Evolutionary conservation across 1,140 invertebrate genomes (phyloP).

Genomic region (Drosophila tsacasi): DNA sequence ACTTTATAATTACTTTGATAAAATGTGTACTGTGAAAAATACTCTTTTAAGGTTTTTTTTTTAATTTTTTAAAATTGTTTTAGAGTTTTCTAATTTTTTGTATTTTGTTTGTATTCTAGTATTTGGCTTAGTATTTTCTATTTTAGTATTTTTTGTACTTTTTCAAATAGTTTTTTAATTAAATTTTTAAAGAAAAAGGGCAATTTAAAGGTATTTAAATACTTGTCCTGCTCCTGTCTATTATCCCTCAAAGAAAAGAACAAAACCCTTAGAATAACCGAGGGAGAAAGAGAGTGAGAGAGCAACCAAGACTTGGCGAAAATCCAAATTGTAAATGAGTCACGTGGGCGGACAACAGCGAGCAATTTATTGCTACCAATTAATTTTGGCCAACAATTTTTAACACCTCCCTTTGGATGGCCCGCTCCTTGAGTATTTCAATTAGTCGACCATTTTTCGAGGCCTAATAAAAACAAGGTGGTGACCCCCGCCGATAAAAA

Average conservation of each 20-base stretch:
- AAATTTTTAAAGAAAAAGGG: not conserved
- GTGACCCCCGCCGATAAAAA: conserved; percentile 62
- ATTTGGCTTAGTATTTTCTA: no score
- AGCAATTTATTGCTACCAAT: conserved; percentile 76
- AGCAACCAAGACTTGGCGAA: not conserved
- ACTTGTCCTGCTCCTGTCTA: not conserved
- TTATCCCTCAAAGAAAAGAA: conserved; percentile 24
- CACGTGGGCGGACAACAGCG: conserved; percentile 52
- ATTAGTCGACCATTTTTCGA: conserved; percentile 63
- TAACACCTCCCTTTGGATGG: conserved; percentile 44
- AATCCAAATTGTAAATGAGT: conserved; percentile 39
- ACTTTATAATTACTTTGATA: not conserved
- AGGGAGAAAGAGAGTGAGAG: not conserved
- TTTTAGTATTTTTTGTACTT: no score
- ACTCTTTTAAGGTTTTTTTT: no score
- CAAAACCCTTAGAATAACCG: not conserved
- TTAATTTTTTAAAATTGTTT: no score
- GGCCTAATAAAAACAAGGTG: conserved; percentile 68
- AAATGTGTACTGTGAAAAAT: no score
- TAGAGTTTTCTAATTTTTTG: no score
- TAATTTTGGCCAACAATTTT: conserved; percentile 72
- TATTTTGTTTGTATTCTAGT: no score
- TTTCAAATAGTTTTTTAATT: not conserved
- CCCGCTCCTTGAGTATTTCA: conserved; percentile 58
- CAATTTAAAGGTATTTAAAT: not conserved